Evolutionary conservation across 2,888 invertebrate species (phyloP).

Genomic region (Aporophyla lueneburgensis): DNA sequence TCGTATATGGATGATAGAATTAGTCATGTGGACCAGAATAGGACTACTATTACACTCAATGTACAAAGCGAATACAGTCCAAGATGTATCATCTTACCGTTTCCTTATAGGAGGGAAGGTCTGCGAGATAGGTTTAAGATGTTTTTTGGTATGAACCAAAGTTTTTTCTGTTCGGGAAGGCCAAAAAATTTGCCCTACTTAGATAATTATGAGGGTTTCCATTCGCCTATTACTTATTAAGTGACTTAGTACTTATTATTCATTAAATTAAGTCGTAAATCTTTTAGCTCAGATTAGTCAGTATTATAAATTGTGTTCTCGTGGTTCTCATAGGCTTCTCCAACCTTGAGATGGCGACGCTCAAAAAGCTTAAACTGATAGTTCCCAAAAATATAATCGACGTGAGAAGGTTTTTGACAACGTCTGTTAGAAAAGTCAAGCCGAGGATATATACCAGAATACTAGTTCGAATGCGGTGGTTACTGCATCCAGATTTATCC

Average conservation of each 20-base stretch:
- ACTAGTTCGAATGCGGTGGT: neutral
- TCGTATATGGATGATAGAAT: conserved; percentile 44
- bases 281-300: neutral
- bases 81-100: conserved; percentile 27
- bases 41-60: conserved; percentile 31
- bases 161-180: neutral
- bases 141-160: neutral
- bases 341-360: neutral
- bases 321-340: neutral
- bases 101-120: conserved; percentile 15
- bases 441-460: neutral
- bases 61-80: conserved; percentile 18
- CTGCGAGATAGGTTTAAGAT: neutral
- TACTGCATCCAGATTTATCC: neutral
- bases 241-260: too few species aligned
- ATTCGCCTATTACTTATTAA: too few species aligned
- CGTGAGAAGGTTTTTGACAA: neutral
- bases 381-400: neutral
- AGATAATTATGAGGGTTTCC: neutral
- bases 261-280: neutral
- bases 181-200: too few species aligned
- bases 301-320: neutral
- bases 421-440: neutral
- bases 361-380: neutral
- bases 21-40: conserved; percentile 65